Conservation (phyloP, 2,888 invertebrate genomes). For the Dynastes tityus region DNA sequence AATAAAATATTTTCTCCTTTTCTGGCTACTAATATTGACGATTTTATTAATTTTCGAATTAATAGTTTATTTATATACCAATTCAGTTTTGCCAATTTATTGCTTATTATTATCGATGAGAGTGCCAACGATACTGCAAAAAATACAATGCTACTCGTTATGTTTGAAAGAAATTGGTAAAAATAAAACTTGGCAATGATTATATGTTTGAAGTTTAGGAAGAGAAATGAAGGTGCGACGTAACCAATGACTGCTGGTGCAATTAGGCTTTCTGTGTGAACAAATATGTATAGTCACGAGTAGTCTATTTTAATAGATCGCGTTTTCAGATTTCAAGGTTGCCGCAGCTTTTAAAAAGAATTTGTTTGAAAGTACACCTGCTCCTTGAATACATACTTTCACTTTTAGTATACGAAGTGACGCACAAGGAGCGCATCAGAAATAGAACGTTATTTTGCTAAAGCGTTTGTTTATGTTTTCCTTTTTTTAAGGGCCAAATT, state of each 20-base stretch:
- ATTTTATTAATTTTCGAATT: too few relatives aligned
- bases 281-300: constrained; percentile 1
- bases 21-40: too few relatives aligned
- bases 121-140: too few relatives aligned
- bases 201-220: background rate
- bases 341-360: constrained; percentile 8
- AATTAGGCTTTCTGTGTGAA: background rate
- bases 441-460: constrained; percentile 36
- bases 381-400: constrained; percentile 24
- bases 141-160: too few relatives aligned
- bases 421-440: background rate
- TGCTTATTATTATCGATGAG: too few relatives aligned
- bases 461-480: constrained; percentile 25
- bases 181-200: too few relatives aligned
- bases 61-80: too few relatives aligned
- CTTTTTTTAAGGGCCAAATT: background rate
- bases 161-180: too few relatives aligned
- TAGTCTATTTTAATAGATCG: constrained; percentile 12
- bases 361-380: constrained; percentile 33
- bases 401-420: constrained; percentile 13
- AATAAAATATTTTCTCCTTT: too few relatives aligned
- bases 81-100: too few relatives aligned
- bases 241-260: background rate
- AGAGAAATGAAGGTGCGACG: background rate
- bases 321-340: constrained; percentile 25